Conservation (phyloP, 1,140 invertebrate species). For the Xylocopa sonorina region DNA sequence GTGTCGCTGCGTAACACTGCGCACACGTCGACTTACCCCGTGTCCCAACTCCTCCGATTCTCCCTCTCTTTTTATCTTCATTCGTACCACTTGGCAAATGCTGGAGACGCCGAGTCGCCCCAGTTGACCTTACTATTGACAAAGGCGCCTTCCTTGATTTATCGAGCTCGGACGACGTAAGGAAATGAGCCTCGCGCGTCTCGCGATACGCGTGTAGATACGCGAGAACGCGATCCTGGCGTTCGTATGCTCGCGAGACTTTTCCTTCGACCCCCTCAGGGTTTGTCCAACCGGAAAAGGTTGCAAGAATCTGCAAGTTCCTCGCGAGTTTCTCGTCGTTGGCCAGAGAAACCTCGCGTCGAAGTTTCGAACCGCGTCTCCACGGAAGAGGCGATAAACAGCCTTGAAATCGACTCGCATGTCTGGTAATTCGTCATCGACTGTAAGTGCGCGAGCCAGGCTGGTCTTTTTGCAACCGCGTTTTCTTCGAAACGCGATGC, state of each 20-base stretch:
- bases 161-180: slow-evolving; percentile 54
- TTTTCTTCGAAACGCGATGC: no score
- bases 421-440: not conserved
- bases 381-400: not conserved
- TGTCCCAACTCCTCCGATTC: slow-evolving; percentile 6
- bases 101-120: slow-evolving; percentile 64
- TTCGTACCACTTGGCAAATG: slow-evolving; percentile 71
- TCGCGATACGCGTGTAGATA: slow-evolving; percentile 44
- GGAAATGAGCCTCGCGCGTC: slow-evolving; percentile 53
- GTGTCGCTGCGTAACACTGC: slow-evolving; percentile 21
- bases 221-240: not conserved
- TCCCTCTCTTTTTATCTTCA: not conserved
- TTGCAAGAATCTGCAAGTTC: not conserved
- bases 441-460: no score
- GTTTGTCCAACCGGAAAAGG: no score
- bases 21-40: slow-evolving; percentile 17
- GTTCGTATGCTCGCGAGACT: no score
- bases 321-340: not conserved
- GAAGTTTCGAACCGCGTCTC: not conserved
- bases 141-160: slow-evolving; percentile 64
- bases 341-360: not conserved
- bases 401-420: not conserved
- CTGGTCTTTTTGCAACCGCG: no score
- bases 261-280: no score
- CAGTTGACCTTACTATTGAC: slow-evolving; percentile 69